phyloP scores from a whole-genome alignment of 1,140 invertebrate species.

The Habropoda laboriosa region DNA sequence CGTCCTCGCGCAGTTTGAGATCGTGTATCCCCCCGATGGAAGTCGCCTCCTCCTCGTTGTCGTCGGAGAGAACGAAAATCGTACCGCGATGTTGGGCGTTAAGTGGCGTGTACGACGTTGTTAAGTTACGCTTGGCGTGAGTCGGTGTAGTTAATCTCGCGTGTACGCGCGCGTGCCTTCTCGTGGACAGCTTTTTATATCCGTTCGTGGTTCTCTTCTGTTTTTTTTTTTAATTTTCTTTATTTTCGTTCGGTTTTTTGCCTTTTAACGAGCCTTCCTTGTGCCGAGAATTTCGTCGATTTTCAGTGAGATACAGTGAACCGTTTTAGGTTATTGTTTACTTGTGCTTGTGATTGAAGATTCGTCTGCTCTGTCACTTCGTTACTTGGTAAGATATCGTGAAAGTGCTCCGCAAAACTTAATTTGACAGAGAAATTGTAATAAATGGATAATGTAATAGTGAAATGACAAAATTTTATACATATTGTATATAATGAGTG shows the following conservation, averaged over 20 bases:
- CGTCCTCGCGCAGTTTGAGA: conserved; percentile 27
- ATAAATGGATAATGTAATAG: no score
- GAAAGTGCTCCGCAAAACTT: no score
- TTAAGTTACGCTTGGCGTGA: conserved; percentile 60
- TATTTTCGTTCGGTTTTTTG: neutral
- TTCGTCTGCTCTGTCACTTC: neutral
- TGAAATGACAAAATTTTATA: no score
- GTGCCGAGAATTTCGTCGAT: conserved; percentile 1
- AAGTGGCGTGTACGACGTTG: conserved; percentile 57
- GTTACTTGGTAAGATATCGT: neutral
- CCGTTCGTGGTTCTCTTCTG: no score
- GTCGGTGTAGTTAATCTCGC: conserved; percentile 53
- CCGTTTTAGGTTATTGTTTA: neutral
- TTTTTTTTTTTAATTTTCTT: conserved; percentile 8
- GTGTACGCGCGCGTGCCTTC: conserved; percentile 15
- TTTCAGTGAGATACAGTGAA: neutral
- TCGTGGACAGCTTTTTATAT: conserved; percentile 28
- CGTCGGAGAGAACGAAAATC: conserved; percentile 30
- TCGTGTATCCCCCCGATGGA: neutral
- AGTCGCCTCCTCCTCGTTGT: neutral
- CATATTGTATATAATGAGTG: no score
- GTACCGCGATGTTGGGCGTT: conserved; percentile 52
- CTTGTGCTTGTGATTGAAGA: neutral
- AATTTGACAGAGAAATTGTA: no score
- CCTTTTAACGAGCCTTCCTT: neutral